Base-by-base conservation (phyloP, 2,113 vertebrate species). In the Tragulus kanchil region DNA sequence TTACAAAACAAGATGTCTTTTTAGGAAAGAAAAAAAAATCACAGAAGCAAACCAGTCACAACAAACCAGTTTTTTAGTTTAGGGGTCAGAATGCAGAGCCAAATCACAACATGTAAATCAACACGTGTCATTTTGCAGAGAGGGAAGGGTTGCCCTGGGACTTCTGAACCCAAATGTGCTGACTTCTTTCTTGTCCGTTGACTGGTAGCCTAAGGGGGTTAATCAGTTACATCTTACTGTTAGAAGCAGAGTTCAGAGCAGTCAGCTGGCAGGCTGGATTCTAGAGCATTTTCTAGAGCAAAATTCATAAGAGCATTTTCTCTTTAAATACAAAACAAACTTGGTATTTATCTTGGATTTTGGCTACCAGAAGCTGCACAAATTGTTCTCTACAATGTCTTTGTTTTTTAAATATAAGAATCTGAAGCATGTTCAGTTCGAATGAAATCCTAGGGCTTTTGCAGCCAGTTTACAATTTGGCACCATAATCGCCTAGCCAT, bases 331-430 rank as follows among this genome's bases (percentile, higher is more conserved):
- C 23, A 75, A 85, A 85, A 85, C 89, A 54, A 19, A 86, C 65
- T 75, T 15, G 0, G 9, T 36, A 28, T 75, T 89, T 90, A 21
- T 69, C 75, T 64, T 95, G 36, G 31, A 14, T 87, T 65, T 96
- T n/a, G 62, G 75, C 64, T 59, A 8, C 14, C 15, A 86, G 83
- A 83, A 91, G 83, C 65, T 50, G 25, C 26, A 54, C 45, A 83
- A 78, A 83, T 92, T 92, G 48, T 95, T 88, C 84, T 86, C 87
- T n/a, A 11, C 26, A 71, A 17, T n/a, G 16, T 75, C 21, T 89
- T 92, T 65, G 48, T 89, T 85, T 94, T 94, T 69, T 88, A 17
- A 67, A 42, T 52, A 0, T 93, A 5, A 77, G 50, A 28, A 48
- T 91, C 61, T 89, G 64, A 90, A 86, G 81, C 59, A 31, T n/a